phyloP scores from a whole-genome alignment of 1,140 invertebrate genomes.

The Eumeta japonica region DNA sequence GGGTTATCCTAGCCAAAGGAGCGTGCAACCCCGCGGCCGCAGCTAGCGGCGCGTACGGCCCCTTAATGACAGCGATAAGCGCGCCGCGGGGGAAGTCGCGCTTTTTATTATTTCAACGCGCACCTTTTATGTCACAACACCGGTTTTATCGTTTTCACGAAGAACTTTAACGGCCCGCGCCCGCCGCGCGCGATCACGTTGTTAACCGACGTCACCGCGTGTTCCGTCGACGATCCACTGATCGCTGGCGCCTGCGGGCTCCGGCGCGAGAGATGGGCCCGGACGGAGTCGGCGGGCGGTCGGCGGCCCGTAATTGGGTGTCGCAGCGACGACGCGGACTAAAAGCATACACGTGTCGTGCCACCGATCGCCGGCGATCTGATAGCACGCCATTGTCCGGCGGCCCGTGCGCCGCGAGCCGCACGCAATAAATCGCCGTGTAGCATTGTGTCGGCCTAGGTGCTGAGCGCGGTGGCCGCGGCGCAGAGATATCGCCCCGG shows the following conservation, averaged over 20 bases:
- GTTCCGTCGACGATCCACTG: too few species aligned
- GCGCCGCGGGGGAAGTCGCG: conserved; percentile 19
- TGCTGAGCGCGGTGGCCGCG: conserved; percentile 37
- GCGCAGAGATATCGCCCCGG: conserved; percentile 43
- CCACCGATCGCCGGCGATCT: conserved; percentile 30
- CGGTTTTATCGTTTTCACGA: conserved; percentile 46
- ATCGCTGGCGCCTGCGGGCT: too few species aligned
- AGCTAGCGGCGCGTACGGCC: conserved; percentile 15
- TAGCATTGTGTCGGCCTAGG: conserved; percentile 45
- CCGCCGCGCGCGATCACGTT: too few species aligned
- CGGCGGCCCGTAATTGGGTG: conserved; percentile 43
- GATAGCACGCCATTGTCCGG: conserved; percentile 43
- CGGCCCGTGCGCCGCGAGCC: conserved; percentile 35
- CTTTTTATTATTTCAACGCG: conserved; percentile 44
- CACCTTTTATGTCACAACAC: conserved; percentile 45
- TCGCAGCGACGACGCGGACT: conserved; percentile 44
- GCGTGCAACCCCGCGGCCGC: conserved; percentile 22
- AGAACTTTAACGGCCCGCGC: too few species aligned
- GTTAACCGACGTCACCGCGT: too few species aligned
- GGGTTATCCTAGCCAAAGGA: conserved; percentile 33
- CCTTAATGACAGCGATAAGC: conserved; percentile 38
- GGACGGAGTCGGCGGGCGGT: too few species aligned
- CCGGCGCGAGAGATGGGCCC: too few species aligned
- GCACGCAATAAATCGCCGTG: conserved; percentile 48
- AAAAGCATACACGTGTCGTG: conserved; percentile 54